Conservation (phyloP, 37 sponge, comb jelly and placozoan genomes). For the Amphimedon queenslandica region DNA sequence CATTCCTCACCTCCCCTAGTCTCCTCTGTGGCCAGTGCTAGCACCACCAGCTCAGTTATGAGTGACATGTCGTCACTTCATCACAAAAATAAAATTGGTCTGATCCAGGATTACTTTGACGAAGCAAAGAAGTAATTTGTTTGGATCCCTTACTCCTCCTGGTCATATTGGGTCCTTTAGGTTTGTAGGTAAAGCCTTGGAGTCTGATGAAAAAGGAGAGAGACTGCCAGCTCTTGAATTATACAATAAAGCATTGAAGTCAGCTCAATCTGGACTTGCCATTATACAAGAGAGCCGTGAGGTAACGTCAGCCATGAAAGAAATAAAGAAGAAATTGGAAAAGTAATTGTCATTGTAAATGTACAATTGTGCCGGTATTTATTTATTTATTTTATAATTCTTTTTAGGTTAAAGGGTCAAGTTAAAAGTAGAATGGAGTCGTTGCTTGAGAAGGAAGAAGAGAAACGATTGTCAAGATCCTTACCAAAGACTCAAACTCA, state of each 20-base stretch:
- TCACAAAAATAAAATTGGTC: constrained; percentile 5
- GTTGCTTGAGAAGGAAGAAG: not conserved
- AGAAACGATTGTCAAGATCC: no score
- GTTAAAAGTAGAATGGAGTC: constrained; percentile 48
- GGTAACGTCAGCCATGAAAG: constrained; percentile 15
- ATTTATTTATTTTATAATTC: no score
- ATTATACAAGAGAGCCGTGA: not conserved
- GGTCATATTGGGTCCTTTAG: constrained; percentile 16
- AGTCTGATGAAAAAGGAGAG: constrained; percentile 35
- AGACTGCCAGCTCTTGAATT: constrained; percentile 49
- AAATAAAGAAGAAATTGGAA: constrained; percentile 54
- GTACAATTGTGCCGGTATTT: no score
- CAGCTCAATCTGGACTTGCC: constrained; percentile 25
- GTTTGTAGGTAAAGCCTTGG: constrained; percentile 25
- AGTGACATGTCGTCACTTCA: constrained; percentile 11
- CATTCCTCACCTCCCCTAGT: not conserved
- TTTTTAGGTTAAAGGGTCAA: constrained; percentile 59
- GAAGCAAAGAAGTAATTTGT: constrained; percentile 32
- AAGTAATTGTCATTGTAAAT: no score
- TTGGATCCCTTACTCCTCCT: no score
- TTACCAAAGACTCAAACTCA: no score
- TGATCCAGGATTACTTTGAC: constrained; percentile 43
- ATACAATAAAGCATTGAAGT: constrained; percentile 34
- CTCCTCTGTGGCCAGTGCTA: not conserved
- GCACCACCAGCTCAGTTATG: not conserved